Percentiles rank a stretch among this genome's conserved stretches.
Conservation (phyloP, 2,113 vertebrate genomes). For the Romanogobio albipinnatus region DNA sequence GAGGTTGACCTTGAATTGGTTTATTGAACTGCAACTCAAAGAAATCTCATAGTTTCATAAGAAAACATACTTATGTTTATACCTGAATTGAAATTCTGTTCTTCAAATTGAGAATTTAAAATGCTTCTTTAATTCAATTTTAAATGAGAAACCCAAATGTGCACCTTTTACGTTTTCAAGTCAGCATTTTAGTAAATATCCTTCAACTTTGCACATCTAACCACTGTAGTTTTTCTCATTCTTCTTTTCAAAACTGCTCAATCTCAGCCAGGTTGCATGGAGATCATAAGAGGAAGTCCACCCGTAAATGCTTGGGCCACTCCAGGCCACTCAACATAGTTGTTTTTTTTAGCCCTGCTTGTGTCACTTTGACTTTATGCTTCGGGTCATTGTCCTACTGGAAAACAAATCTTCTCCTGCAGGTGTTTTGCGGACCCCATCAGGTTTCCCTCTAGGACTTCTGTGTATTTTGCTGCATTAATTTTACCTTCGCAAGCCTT, state of each 20-base stretch:
- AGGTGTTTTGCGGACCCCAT: conserved; percentile 2
- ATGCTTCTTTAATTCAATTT: background rate
- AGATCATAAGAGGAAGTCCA: background rate
- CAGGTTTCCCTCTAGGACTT: conserved; percentile 10
- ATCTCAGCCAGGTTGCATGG: background rate
- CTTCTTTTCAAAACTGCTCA: background rate
- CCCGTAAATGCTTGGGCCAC: background rate
- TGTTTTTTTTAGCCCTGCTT: background rate
- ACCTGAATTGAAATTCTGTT: background rate
- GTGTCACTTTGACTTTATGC: background rate
- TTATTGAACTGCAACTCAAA: background rate
- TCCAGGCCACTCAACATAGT: background rate
- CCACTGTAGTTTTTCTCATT: background rate
- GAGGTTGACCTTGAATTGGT: background rate
- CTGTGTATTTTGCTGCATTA: background rate
- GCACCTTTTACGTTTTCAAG: background rate
- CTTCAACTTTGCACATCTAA: background rate
- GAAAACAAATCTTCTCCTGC: conserved; percentile 13
- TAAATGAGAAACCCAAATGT: background rate
- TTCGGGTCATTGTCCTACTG: conserved; percentile 3
- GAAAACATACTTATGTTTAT: background rate
- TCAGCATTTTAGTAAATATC: background rate
- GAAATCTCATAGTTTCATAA: no score
- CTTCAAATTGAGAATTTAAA: background rate
- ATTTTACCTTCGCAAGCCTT: conserved; percentile 6